These are phyloP conservation scores for Nycticorax nycticorax DNA, from an alignment of 2,113 vertebrate species.

Conservation along the genomic window DNA sequence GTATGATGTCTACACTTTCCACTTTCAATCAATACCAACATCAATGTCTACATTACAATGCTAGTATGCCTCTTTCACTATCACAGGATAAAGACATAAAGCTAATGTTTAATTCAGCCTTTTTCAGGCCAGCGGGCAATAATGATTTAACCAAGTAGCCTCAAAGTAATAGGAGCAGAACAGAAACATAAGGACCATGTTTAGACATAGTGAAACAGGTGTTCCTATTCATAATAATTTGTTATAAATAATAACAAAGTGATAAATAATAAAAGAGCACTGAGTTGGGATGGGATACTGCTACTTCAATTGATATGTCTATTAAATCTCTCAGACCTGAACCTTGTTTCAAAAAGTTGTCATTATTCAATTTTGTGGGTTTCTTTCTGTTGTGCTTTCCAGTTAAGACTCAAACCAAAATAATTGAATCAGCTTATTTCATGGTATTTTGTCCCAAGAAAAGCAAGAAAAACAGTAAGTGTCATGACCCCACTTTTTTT, in stretches of 20 bases:
- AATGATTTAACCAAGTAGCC: background rate
- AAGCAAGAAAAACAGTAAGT: background rate
- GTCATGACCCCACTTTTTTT: rapidly evolving
- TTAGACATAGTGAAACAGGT: background rate
- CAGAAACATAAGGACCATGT: background rate
- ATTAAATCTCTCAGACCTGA: background rate
- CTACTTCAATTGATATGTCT: background rate
- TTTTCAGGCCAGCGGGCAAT: background rate
- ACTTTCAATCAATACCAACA: background rate
- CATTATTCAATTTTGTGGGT: rapidly evolving
- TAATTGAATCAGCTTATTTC: background rate
- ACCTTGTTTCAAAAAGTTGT: background rate
- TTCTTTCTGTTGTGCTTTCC: background rate
- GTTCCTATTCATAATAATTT: background rate
- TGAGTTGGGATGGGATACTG: background rate
- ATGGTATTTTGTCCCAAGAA: background rate
- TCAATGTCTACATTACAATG: background rate
- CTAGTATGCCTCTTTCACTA: background rate
- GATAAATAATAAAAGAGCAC: background rate
- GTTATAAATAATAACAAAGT: background rate
- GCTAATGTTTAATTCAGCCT: background rate
- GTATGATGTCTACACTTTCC: background rate
- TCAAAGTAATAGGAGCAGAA: background rate
- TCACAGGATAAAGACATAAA: background rate
- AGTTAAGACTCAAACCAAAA: background rate